Conservation (phyloP, 2,888 invertebrate genomes). For the Xylocampa areola region DNA sequence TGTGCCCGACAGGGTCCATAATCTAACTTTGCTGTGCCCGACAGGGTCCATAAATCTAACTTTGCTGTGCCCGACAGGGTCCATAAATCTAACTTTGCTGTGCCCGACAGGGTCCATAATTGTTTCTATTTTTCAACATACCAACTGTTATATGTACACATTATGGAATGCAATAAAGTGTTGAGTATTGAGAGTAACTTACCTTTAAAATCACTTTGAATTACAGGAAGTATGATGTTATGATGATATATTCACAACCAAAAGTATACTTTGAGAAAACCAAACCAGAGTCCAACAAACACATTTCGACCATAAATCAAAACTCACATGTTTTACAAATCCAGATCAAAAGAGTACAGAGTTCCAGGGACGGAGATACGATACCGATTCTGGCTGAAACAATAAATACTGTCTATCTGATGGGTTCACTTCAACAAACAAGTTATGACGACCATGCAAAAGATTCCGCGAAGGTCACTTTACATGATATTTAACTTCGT, state of each 20-base stretch:
- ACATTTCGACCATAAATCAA: constrained; percentile 27
- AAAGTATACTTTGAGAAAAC: constrained; percentile 1
- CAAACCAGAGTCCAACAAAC: constrained; percentile 18
- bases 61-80: no score
- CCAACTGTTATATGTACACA: no score
- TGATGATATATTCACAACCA: neutral
- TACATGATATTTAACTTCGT: neutral
- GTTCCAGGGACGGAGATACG: constrained; percentile 1
- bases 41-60: no score
- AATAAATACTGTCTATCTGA: constrained; percentile 15
- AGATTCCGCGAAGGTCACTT: neutral
- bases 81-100: no score
- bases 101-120: no score
- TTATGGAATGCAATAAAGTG: no score
- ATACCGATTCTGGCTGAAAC: constrained; percentile 1
- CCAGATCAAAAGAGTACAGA: constrained; percentile 43
- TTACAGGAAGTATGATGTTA: neutral
- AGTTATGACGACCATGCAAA: constrained; percentile 1
- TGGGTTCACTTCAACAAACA: constrained; percentile 4
- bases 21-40: no score
- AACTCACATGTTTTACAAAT: constrained; percentile 10
- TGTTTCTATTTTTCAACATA: no score
- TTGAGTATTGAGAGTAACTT: no score
- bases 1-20: no score
- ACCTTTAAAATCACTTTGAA: no score